phyloP scores from a whole-genome alignment of 2,113 vertebrate genomes.

The Menidia beryllina region DNA sequence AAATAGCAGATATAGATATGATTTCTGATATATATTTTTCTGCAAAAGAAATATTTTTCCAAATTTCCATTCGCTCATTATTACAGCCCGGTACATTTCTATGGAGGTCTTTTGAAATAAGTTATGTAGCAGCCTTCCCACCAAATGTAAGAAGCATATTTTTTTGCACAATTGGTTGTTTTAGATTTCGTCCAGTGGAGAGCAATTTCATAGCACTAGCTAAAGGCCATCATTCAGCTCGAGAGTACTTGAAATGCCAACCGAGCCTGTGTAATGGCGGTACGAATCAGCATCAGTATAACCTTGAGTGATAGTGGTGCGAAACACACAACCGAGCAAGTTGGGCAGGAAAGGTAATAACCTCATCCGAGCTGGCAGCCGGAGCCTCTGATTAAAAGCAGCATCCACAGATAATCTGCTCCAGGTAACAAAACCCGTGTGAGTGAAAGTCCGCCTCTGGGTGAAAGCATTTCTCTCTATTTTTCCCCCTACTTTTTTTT shows the following conservation, averaged over 20 bases:
- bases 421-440: conserved; percentile 3
- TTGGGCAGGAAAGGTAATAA: conserved; percentile 40
- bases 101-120: background rate
- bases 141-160: conserved; percentile 8
- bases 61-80: too few species aligned
- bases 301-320: conserved; percentile 55
- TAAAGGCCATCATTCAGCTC: conserved; percentile 45
- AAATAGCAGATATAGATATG: too few species aligned
- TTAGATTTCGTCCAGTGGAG: conserved; percentile 25
- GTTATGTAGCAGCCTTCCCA: background rate
- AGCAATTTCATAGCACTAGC: conserved; percentile 40
- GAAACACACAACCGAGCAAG: conserved; percentile 58
- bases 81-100: too few species aligned
- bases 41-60: too few species aligned
- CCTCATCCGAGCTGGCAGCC: conserved; percentile 40
- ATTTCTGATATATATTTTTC: too few species aligned
- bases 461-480: conserved; percentile 12
- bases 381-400: conserved; percentile 45
- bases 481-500: too few species aligned
- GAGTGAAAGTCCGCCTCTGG: conserved; percentile 20
- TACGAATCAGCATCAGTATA: conserved; percentile 49
- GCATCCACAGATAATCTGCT: conserved; percentile 31
- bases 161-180: conserved; percentile 26
- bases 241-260: conserved; percentile 58
- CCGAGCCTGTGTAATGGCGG: conserved; percentile 36